phyloP scores from a whole-genome alignment of 2,113 vertebrate species.

The Mirza zaza region DNA sequence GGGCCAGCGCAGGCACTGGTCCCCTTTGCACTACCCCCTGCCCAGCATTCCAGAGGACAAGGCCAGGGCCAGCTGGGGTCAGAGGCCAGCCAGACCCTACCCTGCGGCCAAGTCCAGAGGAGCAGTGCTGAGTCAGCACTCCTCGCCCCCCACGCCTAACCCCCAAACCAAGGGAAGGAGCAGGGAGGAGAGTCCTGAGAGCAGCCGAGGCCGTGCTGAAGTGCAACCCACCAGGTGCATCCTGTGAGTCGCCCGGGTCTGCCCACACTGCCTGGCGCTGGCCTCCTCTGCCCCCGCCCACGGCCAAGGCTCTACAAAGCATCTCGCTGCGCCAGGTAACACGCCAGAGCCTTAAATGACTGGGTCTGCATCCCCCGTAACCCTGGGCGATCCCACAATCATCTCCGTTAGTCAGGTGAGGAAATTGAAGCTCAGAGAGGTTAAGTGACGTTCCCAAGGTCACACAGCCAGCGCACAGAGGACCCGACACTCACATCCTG shows the following conservation, averaged over 20 bases:
- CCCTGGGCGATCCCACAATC: rapidly evolving
- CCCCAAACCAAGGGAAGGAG: constrained; percentile 55
- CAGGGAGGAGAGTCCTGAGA: background rate
- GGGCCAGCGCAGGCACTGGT: rapidly evolving
- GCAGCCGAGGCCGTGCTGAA: background rate
- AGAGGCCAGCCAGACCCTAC: background rate
- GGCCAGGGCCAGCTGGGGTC: background rate
- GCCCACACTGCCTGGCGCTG: rapidly evolving
- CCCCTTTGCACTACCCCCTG: rapidly evolving
- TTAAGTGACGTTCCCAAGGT: background rate
- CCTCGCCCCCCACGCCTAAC: constrained; percentile 44
- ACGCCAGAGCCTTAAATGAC: rapidly evolving
- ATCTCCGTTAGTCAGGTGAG: background rate
- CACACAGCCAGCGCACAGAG: background rate
- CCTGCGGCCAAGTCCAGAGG: background rate
- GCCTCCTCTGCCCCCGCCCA: rapidly evolving
- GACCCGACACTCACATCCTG: rapidly evolving
- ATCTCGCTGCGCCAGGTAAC: rapidly evolving
- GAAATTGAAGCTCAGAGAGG: background rate
- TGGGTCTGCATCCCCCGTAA: rapidly evolving
- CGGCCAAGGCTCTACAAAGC: background rate
- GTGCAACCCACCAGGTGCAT: rapidly evolving
- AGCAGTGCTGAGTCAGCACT: constrained; percentile 74
- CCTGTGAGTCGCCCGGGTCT: rapidly evolving
- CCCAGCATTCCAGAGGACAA: background rate